A percentile compares a stretch with the other conserved stretches of the same genome.
phyloP scores from a whole-genome alignment of 64 coral and sea anemone genomes.

The Montipora foliosa region DNA sequence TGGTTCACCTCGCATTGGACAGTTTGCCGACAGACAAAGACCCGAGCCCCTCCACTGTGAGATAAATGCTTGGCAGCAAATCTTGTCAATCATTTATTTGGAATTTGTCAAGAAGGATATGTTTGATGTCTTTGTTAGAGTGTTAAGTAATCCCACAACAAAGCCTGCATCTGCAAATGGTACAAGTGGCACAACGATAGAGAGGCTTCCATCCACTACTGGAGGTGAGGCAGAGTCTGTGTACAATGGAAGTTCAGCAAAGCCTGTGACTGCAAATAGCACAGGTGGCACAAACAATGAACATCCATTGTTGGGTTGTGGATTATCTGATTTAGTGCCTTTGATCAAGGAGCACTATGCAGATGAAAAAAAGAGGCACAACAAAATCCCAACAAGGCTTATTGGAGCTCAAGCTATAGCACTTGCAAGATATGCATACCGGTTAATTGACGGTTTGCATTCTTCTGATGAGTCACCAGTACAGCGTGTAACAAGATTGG shows the following conservation, averaged over 20 bases:
- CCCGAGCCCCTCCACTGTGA: no score
- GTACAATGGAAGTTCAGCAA: no score
- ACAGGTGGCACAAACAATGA: neutral
- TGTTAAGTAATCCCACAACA: slow-evolving; percentile 15
- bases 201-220: no score
- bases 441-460: slow-evolving; percentile 20
- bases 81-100: no score
- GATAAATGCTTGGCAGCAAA: no score
- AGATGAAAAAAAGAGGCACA: slow-evolving; percentile 55
- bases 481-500: slow-evolving; percentile 23
- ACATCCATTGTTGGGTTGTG: slow-evolving; percentile 51
- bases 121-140: neutral
- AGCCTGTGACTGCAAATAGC: no score
- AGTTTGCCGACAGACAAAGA: no score
- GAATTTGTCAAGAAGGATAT: no score
- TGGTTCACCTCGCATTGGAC: no score
- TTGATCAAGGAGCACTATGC: slow-evolving; percentile 61
- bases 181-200: neutral
- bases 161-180: slow-evolving; percentile 10
- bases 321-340: slow-evolving; percentile 56
- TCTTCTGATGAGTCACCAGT: slow-evolving; percentile 23
- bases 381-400: slow-evolving; percentile 58
- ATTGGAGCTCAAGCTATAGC: slow-evolving; percentile 70
- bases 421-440: no score
- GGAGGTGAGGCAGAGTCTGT: no score